phyloP scores from a whole-genome alignment of 2,888 invertebrate genomes.

The Lithosia quadra region DNA sequence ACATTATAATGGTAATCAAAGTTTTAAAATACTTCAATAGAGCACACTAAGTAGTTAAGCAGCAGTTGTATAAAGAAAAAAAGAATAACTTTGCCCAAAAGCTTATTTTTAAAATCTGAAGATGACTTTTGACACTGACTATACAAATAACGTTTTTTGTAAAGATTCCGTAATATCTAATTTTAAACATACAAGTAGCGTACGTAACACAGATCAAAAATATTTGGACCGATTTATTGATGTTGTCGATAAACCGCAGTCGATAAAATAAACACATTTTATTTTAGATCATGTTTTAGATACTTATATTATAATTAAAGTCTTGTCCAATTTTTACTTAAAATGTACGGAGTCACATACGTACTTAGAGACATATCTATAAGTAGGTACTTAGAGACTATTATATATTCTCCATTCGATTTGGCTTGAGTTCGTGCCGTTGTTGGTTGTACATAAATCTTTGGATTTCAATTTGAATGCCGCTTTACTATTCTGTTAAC shows the following conservation, averaged over 20 bases:
- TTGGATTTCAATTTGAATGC: slow-evolving; percentile 32
- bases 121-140: too few relatives aligned
- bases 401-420: slow-evolving; percentile 36
- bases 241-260: slow-evolving; percentile 12
- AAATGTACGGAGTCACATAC: too few relatives aligned
- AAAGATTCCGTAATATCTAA: not conserved
- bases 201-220: not conserved
- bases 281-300: too few relatives aligned
- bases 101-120: too few relatives aligned
- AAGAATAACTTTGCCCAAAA: too few relatives aligned
- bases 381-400: not conserved
- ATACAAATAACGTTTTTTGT: slow-evolving; percentile 4
- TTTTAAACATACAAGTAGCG: slow-evolving; percentile 6
- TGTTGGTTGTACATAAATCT: slow-evolving; percentile 42
- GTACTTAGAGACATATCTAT: too few relatives aligned
- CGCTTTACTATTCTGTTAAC: slow-evolving; percentile 46
- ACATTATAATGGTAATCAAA: too few relatives aligned
- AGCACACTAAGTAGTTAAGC: too few relatives aligned
- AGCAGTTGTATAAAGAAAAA: too few relatives aligned
- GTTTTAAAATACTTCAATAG: too few relatives aligned
- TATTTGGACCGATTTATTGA: slow-evolving; percentile 26
- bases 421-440: slow-evolving; percentile 36
- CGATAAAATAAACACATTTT: slow-evolving; percentile 14
- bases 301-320: too few relatives aligned
- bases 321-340: not conserved